phyloP scores from a whole-genome alignment of 92 coral and sea anemone species.

The Umimayanthus kanabou region DNA sequence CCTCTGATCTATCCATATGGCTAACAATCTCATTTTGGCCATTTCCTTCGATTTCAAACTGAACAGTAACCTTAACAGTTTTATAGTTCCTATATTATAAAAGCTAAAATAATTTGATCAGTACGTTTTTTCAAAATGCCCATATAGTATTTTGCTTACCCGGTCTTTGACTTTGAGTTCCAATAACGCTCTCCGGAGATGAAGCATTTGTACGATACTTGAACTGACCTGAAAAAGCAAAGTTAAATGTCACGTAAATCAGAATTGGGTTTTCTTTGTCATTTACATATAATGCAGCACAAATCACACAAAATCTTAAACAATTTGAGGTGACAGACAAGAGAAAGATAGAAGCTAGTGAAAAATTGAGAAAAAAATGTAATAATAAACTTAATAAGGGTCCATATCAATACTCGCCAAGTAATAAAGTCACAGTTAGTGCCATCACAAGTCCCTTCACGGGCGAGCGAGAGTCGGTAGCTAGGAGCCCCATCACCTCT shows the following conservation, averaged over 20 bases:
- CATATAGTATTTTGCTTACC: neutral
- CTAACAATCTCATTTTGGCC: too few relatives aligned
- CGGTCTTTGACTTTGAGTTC: neutral
- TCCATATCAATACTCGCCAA: neutral
- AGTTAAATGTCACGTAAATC: neutral
- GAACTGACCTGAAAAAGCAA: neutral
- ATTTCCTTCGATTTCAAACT: too few relatives aligned
- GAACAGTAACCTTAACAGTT: too few relatives aligned
- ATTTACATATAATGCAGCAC: neutral
- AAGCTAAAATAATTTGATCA: too few relatives aligned
- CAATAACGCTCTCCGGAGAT: neutral
- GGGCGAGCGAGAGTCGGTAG: neutral
- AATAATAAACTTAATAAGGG: too few relatives aligned
- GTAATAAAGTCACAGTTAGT: neutral
- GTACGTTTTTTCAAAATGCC: too few relatives aligned
- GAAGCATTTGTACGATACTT: neutral
- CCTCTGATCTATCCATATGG: too few relatives aligned
- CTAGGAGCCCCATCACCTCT: neutral
- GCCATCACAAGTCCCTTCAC: neutral
- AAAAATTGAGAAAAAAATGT: neutral
- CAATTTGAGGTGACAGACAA: too few relatives aligned
- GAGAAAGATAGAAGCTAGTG: neutral
- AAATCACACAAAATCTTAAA: too few relatives aligned
- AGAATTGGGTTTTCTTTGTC: neutral
- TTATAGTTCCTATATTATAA: too few relatives aligned